Base-by-base conservation (phyloP, 2,113 vertebrate species). In the Eleginops maclovinus region DNA sequence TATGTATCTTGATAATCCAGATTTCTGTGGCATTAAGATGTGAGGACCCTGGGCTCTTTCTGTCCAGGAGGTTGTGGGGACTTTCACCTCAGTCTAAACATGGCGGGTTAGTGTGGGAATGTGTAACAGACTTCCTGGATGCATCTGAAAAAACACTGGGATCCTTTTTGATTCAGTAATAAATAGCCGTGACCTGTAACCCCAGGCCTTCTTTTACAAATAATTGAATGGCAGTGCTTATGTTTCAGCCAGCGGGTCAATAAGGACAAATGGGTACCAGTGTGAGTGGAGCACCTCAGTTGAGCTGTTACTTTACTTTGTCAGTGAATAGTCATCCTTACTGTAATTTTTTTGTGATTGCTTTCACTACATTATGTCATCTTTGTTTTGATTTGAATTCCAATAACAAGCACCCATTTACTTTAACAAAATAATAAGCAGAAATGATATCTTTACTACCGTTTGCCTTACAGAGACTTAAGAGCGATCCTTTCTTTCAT, bases 71-170 rank as follows among this genome's bases (percentile, higher is more conserved):
- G 31, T 65, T 44, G 40, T 41, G 43, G 72, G 69, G 77, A 72
- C 84, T 79, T 79, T 77, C 80, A 69, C 84, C 55, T 75, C 77
- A 46, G 77, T 80, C 68, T 82, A 84, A 88, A 85, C 84, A 74
- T 55, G 72, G 61, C 56, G 69, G 81, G 67, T 76, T 60, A 61
- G 70, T 80, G 85, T 81, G 87, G 85, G 79, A 89, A 77, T 44
- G 60, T 11, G 43, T 56, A 55, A 50, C 55, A 50, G 67, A 88
- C 84, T 87, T 90, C 84, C 86, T 87, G 82, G 16, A 83, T 41
- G 71, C 89, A 88, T 88, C 82, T 88, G 87, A 79, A 79, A 83
- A 85, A 88, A 88, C 87, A 88, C 59, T 3, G 21, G 67, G 71
- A 71, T 88, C 85, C 79, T 82, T 85, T 85, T 81, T 83, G 77